phyloP scores from a whole-genome alignment of 2,797 vertebrate genomes.

The Chloroceryle inda region DNA sequence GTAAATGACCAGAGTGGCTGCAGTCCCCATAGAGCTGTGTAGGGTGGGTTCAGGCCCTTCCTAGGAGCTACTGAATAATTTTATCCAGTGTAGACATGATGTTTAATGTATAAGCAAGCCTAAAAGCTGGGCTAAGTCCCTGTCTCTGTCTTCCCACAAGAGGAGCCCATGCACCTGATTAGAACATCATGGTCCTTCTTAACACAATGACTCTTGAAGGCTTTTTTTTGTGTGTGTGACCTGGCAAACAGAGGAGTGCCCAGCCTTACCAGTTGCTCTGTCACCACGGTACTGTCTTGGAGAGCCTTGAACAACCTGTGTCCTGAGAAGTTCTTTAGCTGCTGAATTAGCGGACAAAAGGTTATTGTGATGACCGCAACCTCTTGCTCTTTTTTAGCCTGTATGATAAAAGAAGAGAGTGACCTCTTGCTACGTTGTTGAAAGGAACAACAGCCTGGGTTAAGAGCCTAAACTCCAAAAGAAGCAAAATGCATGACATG shows the following conservation, averaged over 20 bases:
- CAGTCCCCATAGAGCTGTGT: not conserved
- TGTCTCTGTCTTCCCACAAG: not conserved
- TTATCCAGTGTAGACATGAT: not conserved
- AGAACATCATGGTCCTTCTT: not conserved
- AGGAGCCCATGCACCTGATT: conserved; percentile 7
- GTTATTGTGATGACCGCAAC: not conserved
- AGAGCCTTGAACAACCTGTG: conserved; percentile 12
- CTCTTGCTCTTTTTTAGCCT: conserved; percentile 27
- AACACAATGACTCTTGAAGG: not conserved
- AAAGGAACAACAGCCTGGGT: conserved; percentile 54
- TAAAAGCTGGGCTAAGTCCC: not conserved
- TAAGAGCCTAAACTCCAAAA: conserved; percentile 49
- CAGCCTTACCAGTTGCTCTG: not conserved
- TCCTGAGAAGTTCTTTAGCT: not conserved
- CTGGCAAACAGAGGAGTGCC: not conserved
- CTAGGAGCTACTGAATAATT: not conserved
- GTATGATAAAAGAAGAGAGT: not conserved
- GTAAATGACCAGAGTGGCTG: not conserved
- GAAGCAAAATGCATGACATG: not conserved
- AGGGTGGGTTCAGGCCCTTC: not conserved
- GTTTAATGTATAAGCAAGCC: conserved; percentile 9
- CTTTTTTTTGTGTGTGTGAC: not conserved
- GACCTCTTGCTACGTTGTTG: conserved; percentile 38
- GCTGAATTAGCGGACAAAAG: conserved; percentile 35
- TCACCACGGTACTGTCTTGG: not conserved